phyloP scores from a whole-genome alignment of 2,797 vertebrate species.

The Enteromius argenteus region DNA sequence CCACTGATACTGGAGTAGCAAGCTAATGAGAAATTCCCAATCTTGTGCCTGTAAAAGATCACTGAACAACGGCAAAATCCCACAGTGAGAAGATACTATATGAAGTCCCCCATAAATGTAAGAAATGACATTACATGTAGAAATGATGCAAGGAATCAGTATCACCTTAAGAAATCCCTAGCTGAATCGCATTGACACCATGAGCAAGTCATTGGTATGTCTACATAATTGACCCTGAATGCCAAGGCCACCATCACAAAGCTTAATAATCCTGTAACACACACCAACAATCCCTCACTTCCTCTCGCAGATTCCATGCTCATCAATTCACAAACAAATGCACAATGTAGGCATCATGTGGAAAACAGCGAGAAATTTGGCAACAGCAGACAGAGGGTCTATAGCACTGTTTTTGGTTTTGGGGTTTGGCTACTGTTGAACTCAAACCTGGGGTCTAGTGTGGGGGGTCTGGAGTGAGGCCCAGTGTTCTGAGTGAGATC shows the following conservation, averaged over 20 bases:
- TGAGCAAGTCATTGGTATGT: not conserved
- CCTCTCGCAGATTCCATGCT: not conserved
- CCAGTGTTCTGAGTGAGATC: conserved; percentile 42
- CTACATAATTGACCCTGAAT: conserved; percentile 7
- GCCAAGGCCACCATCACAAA: not conserved
- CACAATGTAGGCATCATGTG: not conserved
- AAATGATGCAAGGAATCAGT: not conserved
- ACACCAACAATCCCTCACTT: conserved; percentile 2
- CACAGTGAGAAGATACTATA: not conserved
- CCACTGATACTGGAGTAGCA: not conserved
- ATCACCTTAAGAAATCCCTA: not conserved
- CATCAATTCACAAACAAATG: conserved; percentile 16
- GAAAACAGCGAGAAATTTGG: not conserved
- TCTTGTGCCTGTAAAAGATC: no score
- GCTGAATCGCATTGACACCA: not conserved
- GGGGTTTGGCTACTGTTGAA: conserved; percentile 9
- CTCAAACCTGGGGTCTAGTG: conserved; percentile 35
- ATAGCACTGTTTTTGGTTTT: not conserved
- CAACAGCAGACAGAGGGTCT: conserved; percentile 2
- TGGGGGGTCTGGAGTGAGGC: conserved; percentile 42
- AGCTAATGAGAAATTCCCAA: not conserved
- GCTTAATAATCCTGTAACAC: not conserved
- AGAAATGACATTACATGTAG: not conserved
- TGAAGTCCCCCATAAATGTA: not conserved
- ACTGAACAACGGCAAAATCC: not conserved